These are phyloP conservation scores for Ophiothrix spiculata DNA, from an alignment of 35 echinoderm and acorn worm species.

Conservation along the genomic window DNA sequence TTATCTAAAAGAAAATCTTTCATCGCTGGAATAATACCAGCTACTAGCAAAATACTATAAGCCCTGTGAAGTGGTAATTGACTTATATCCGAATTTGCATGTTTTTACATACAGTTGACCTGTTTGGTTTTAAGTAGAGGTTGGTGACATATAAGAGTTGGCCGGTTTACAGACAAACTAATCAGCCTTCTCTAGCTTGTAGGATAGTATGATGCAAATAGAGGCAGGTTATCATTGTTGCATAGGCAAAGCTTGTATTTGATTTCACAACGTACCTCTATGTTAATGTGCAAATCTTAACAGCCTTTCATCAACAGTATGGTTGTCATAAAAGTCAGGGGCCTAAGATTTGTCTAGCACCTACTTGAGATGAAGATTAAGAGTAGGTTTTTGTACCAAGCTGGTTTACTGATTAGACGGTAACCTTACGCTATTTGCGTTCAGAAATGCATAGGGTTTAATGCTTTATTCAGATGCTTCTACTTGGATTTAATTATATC, in stretches of 20 bases:
- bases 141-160: too few species aligned
- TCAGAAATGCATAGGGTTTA: conserved; percentile 5
- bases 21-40: too few species aligned
- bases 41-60: too few species aligned
- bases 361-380: background rate
- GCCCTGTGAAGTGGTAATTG: too few species aligned
- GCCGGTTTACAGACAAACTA: too few species aligned
- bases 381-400: background rate
- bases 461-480: background rate
- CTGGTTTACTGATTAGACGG: background rate
- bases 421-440: background rate
- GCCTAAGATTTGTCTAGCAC: conserved; percentile 11
- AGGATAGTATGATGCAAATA: too few species aligned
- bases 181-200: too few species aligned
- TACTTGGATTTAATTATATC: background rate
- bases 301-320: conserved; percentile 1
- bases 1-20: too few species aligned
- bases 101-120: too few species aligned
- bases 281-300: background rate
- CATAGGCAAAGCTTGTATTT: background rate
- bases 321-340: conserved; percentile 3
- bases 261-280: background rate
- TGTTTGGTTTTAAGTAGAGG: too few species aligned
- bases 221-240: too few species aligned
- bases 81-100: too few species aligned